Conservation (phyloP, 2,113 vertebrate genomes). For the Sinocyclocheilus anophthalmus region DNA sequence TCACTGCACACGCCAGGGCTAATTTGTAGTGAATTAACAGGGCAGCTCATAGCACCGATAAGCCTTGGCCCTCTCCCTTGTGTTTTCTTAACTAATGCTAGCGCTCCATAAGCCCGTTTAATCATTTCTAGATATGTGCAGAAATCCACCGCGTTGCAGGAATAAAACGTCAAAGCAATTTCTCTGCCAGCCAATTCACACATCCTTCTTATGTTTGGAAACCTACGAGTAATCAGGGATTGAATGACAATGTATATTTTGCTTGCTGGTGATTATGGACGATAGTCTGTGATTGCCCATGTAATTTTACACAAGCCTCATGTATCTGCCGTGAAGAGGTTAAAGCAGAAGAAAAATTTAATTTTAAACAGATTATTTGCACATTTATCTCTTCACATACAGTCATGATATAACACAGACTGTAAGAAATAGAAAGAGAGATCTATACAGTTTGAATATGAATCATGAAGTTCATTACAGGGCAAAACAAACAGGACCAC, state of each 20-base stretch:
- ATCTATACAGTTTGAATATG: neutral
- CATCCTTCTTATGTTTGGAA: slow-evolving; percentile 56
- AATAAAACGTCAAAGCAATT: slow-evolving; percentile 72
- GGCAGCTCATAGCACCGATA: slow-evolving; percentile 60
- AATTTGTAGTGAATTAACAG: slow-evolving; percentile 70
- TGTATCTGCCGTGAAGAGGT: neutral
- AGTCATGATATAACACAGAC: neutral
- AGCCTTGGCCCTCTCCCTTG: slow-evolving; percentile 62
- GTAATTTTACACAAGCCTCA: slow-evolving; percentile 34
- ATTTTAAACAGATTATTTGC: neutral
- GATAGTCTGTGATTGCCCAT: slow-evolving; percentile 45
- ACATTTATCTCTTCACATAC: neutral
- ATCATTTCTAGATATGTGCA: slow-evolving; percentile 67
- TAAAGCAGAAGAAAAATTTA: neutral
- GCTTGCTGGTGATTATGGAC: slow-evolving; percentile 42
- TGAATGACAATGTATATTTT: slow-evolving; percentile 46
- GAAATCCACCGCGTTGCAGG: slow-evolving; percentile 61
- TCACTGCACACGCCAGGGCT: slow-evolving; percentile 64
- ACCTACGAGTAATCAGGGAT: slow-evolving; percentile 34
- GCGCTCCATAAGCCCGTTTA: slow-evolving; percentile 55
- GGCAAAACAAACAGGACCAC: neutral
- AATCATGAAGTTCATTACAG: neutral
- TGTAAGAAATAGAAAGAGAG: neutral
- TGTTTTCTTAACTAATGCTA: slow-evolving; percentile 76
- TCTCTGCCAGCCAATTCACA: slow-evolving; percentile 62